Evolutionary conservation across 1,140 invertebrate genomes (phyloP).

Genomic region (Halesus radiatus): DNA sequence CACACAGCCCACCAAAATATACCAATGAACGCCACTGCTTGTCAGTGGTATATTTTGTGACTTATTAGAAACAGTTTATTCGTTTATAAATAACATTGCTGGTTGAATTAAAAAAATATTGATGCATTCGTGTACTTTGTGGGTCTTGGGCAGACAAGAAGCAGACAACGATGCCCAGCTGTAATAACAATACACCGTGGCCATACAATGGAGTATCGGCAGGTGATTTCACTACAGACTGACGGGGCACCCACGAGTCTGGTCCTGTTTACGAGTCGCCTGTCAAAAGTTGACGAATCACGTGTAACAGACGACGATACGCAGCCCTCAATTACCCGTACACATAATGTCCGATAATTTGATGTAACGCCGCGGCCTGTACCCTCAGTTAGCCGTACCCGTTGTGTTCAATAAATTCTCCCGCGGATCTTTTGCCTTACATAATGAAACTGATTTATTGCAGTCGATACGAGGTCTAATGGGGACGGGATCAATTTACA

Average conservation of each 20-base stretch:
- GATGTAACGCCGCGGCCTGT: neutral
- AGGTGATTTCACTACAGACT: neutral
- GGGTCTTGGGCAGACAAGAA: too few species aligned
- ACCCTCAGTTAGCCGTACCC: neutral
- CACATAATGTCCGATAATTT: slow-evolving; percentile 15
- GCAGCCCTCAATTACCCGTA: slow-evolving; percentile 9
- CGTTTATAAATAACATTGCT: too few species aligned
- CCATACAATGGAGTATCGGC: too few species aligned
- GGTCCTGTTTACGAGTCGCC: neutral
- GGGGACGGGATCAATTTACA: slow-evolving; percentile 42
- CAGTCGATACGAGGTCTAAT: slow-evolving; percentile 16
- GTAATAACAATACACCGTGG: too few species aligned
- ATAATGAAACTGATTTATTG: slow-evolving; percentile 38
- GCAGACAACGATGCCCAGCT: too few species aligned
- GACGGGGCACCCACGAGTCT: neutral
- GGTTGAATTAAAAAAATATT: too few species aligned
- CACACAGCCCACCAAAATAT: too few species aligned
- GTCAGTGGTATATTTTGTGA: too few species aligned
- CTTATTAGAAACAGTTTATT: too few species aligned
- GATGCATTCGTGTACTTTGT: too few species aligned
- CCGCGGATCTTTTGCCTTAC: neutral
- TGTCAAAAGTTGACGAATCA: slow-evolving; percentile 15
- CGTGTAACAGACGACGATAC: slow-evolving; percentile 6
- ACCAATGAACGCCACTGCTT: too few species aligned
- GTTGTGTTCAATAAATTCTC: slow-evolving; percentile 2